phyloP scores from a whole-genome alignment of 1,140 invertebrate species.

The Ladona fulva region DNA sequence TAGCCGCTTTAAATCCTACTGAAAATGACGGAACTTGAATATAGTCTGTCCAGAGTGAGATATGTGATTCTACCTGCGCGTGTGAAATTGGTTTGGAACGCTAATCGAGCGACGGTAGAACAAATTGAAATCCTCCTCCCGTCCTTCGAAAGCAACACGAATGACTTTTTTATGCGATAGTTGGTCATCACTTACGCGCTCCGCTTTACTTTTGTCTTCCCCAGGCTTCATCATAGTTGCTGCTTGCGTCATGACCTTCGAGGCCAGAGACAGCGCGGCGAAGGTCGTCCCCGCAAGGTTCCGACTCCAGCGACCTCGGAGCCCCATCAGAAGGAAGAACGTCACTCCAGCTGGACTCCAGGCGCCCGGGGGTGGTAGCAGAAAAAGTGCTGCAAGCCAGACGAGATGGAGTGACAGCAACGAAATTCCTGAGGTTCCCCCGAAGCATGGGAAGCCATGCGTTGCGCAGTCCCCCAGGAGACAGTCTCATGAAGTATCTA shows the following conservation, averaged over 20 bases:
- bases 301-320: conserved; percentile 42
- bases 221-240: conserved; percentile 84
- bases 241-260: conserved; percentile 91
- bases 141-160: no score
- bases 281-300: conserved; percentile 74
- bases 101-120: no score
- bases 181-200: no score
- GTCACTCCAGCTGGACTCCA: conserved; percentile 18
- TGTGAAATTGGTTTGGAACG: no score
- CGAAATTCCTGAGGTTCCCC: conserved; percentile 48
- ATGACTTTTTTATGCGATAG: no score
- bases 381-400: conserved; percentile 30
- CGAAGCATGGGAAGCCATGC: conserved; percentile 23
- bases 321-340: conserved; percentile 17
- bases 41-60: no score
- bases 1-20: no score
- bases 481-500: no score
- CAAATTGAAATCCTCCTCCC: no score
- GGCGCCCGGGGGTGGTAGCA: conserved; percentile 15
- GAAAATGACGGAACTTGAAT: no score
- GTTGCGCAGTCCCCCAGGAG: no score
- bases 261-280: conserved; percentile 75
- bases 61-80: no score
- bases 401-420: conserved; percentile 39
- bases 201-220: conserved; percentile 23